phyloP scores from a whole-genome alignment of 2,888 invertebrate genomes.

The Agrypnus murinus region DNA sequence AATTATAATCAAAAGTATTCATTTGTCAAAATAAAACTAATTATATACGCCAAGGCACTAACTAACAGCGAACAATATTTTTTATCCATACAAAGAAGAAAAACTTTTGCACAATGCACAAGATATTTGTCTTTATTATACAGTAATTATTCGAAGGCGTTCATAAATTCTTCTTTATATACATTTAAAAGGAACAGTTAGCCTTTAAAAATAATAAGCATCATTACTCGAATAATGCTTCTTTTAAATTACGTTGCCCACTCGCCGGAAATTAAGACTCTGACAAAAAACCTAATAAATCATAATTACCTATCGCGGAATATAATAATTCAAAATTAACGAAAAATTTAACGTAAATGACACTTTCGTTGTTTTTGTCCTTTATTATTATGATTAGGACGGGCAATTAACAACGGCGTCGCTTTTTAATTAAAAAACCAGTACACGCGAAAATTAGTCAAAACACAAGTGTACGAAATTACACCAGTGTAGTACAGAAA shows the following conservation, averaged over 20 bases:
- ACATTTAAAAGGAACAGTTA: conserved; percentile 29
- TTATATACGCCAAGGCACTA: not conserved
- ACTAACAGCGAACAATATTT: not conserved
- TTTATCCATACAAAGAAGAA: conserved; percentile 11
- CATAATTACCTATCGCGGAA: conserved; percentile 25
- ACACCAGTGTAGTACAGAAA: not conserved
- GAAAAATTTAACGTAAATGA: no score
- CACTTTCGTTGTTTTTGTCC: no score
- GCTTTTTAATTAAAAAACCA: no score
- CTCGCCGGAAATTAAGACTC: conserved; percentile 22
- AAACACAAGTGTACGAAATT: not conserved
- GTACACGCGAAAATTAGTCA: no score
- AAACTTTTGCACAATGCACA: conserved; percentile 17
- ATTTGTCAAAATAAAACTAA: conserved; percentile 9
- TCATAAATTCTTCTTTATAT: conserved; percentile 15
- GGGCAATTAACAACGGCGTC: no score
- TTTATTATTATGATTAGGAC: no score
- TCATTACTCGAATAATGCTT: conserved; percentile 26
- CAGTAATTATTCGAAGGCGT: conserved; percentile 25
- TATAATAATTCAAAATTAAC: no score
- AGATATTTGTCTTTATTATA: conserved; percentile 26
- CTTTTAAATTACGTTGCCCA: conserved; percentile 26
- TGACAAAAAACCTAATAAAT: conserved; percentile 23
- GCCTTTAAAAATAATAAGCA: conserved; percentile 28
- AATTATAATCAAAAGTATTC: conserved; percentile 12